A percentile compares a stretch with the other conserved stretches of the same genome.
These are phyloP conservation scores for Cephalophus harveyi DNA, from an alignment of 2,113 vertebrate species.

Conservation along the genomic window DNA sequence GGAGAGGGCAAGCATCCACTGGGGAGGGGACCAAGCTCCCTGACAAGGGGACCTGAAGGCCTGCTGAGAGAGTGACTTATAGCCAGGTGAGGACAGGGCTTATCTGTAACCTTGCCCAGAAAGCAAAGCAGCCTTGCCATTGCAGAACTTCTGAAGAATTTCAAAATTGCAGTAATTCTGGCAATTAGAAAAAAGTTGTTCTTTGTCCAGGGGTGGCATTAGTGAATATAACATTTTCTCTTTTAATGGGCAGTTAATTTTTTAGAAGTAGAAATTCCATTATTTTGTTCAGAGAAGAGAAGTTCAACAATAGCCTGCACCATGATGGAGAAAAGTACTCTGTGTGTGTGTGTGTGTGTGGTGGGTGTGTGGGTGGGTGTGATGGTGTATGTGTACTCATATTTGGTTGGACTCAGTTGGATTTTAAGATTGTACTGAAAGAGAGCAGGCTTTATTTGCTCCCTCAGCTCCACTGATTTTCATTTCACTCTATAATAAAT, in stretches of 20 bases:
- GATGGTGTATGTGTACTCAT: background rate
- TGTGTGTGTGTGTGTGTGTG: background rate
- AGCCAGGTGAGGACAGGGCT: background rate
- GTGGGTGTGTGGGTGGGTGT: no score
- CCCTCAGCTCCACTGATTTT: conserved; percentile 6
- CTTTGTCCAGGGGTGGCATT: background rate
- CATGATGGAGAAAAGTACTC: background rate
- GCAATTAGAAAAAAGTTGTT: background rate
- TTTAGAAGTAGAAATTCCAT: background rate
- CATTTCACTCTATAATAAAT: conserved; percentile 10
- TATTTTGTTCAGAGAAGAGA: background rate
- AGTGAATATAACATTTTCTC: background rate
- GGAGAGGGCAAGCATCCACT: background rate
- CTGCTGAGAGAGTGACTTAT: background rate
- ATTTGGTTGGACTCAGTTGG: background rate
- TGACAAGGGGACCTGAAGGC: background rate
- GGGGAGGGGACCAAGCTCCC: background rate
- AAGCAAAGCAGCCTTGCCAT: background rate
- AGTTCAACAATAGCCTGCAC: background rate
- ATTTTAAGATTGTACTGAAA: background rate
- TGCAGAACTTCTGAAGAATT: background rate
- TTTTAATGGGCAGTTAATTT: background rate
- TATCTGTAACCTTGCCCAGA: background rate
- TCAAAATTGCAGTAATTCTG: background rate
- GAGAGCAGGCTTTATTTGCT: background rate